A percentile compares a stretch with the other conserved stretches of the same genome.
phyloP scores from a whole-genome alignment of 2,888 invertebrate genomes.

The Buathra laborator region DNA sequence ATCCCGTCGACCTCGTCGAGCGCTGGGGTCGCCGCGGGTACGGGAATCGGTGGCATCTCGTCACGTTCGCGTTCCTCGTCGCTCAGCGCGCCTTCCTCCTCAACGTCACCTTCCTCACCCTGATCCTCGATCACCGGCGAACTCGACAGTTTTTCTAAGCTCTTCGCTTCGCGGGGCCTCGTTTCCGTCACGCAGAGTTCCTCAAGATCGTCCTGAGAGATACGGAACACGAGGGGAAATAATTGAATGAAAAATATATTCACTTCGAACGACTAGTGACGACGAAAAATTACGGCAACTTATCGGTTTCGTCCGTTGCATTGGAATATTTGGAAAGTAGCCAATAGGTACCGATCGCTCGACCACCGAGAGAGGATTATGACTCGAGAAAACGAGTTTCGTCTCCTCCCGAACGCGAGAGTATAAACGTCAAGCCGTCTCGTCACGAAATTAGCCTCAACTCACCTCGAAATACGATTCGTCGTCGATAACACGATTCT shows the following conservation, averaged over 20 bases:
- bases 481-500: constrained; percentile 82
- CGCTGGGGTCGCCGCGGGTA: constrained; percentile 76
- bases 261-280: background rate
- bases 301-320: background rate
- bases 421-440: background rate
- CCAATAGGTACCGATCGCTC: background rate
- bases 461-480: constrained; percentile 85
- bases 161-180: constrained; percentile 72
- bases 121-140: constrained; percentile 74
- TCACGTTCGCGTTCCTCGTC: constrained; percentile 75
- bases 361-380: constrained; percentile 2
- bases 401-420: background rate
- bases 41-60: constrained; percentile 83
- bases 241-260: background rate
- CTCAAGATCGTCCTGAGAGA: constrained; percentile 83
- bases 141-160: constrained; percentile 66
- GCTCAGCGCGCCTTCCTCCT: constrained; percentile 74
- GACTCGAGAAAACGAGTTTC: constrained; percentile 21
- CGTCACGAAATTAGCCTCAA: constrained; percentile 30
- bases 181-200: constrained; percentile 83
- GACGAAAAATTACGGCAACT: background rate
- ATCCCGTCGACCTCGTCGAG: constrained; percentile 79
- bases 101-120: constrained; percentile 81
- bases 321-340: constrained; percentile 36
- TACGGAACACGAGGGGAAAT: constrained; percentile 6